These are phyloP conservation scores for Chiloscyllium plagiosum DNA, from an alignment of 2,113 vertebrate species.

Conservation along the genomic window DNA sequence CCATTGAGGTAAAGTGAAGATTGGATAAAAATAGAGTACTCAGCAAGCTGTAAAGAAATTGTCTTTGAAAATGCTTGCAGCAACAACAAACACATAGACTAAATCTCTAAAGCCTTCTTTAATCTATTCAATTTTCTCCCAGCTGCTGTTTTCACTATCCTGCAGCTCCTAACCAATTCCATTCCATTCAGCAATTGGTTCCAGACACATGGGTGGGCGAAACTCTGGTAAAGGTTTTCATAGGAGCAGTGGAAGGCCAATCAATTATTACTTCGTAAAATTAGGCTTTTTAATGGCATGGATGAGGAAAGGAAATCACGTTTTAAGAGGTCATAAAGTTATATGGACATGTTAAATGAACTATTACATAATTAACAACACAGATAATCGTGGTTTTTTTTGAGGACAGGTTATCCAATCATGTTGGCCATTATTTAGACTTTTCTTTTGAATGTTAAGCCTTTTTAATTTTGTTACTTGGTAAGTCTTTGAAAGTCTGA, in stretches of 20 bases:
- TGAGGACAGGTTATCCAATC: no score
- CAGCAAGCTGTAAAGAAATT: not conserved
- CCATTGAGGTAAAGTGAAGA: not conserved
- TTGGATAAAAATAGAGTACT: not conserved
- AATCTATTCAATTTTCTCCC: constrained; percentile 11
- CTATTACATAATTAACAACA: not conserved
- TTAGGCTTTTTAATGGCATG: not conserved
- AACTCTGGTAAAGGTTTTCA: not conserved
- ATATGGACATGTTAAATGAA: not conserved
- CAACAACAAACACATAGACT: not conserved
- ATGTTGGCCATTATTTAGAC: not conserved
- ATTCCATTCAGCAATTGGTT: not conserved
- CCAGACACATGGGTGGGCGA: not conserved
- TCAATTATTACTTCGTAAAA: not conserved
- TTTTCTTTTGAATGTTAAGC: not conserved
- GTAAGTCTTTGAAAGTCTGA: not conserved
- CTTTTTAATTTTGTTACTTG: not conserved
- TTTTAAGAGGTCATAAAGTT: not conserved
- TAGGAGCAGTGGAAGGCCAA: not conserved
- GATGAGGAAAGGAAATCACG: not conserved
- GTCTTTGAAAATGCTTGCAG: not conserved
- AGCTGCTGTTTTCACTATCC: not conserved
- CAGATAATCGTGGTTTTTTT: no score
- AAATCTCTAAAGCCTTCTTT: not conserved
- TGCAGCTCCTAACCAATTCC: not conserved